phyloP scores from a whole-genome alignment of 1,140 invertebrate genomes.

The Tachypleus tridentatus region DNA sequence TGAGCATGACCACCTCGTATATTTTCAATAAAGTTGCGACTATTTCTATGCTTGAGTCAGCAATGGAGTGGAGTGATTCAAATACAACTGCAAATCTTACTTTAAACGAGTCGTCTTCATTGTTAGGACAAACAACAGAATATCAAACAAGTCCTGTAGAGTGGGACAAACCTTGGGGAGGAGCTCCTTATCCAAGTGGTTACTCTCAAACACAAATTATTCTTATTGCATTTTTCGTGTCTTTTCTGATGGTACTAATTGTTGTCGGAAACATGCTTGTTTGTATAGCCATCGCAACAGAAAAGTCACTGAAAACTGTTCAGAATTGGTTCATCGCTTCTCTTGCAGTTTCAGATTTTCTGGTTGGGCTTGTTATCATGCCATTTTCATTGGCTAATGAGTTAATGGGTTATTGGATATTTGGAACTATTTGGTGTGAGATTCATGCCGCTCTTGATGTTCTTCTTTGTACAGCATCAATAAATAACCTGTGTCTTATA shows the following conservation, averaged over 20 bases:
- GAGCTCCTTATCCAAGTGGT: conserved; percentile 12
- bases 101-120: too few relatives aligned
- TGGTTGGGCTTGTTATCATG: conserved; percentile 88
- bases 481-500: conserved; percentile 92
- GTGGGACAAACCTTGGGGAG: not conserved
- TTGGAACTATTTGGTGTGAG: conserved; percentile 77
- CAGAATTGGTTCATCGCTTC: conserved; percentile 98
- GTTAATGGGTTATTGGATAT: conserved; percentile 94
- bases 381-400: conserved; percentile 93
- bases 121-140: too few relatives aligned
- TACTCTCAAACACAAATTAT: conserved; percentile 41
- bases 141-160: too few relatives aligned
- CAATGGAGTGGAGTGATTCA: too few relatives aligned
- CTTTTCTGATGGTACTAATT: conserved; percentile 86
- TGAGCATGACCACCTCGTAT: too few relatives aligned
- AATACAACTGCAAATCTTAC: too few relatives aligned
- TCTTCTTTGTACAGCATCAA: conserved; percentile 83
- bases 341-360: conserved; percentile 89
- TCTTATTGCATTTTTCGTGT: conserved; percentile 74
- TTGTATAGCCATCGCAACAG: conserved; percentile 90
- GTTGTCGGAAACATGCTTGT: conserved; percentile 94
- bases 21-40: too few relatives aligned
- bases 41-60: too few relatives aligned
- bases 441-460: conserved; percentile 91
- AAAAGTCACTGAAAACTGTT: conserved; percentile 86